phyloP scores from a whole-genome alignment of 2,113 vertebrate genomes.

The Microtus ochrogaster region DNA sequence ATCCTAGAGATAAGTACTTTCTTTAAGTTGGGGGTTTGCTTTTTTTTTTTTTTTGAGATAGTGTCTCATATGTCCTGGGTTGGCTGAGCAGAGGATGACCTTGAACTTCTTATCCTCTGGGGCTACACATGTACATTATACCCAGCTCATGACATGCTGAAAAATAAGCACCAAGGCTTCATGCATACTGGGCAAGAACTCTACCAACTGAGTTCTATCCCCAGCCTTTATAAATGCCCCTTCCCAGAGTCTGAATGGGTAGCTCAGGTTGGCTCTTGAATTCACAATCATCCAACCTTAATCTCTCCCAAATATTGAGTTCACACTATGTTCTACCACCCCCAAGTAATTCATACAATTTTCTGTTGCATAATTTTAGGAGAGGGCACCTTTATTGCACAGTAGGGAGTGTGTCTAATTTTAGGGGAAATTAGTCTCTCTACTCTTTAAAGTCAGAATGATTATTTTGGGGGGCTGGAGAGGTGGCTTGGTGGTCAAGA shows the following conservation, averaged over 20 bases:
- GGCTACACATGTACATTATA: background rate
- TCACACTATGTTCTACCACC: too few species aligned
- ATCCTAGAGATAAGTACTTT: slow-evolving; percentile 12
- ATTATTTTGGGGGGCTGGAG: background rate
- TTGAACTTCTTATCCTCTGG: background rate
- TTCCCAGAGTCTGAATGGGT: background rate
- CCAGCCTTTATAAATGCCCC: background rate
- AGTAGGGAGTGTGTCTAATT: background rate
- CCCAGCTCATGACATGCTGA: background rate
- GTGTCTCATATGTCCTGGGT: background rate
- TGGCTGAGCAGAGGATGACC: background rate
- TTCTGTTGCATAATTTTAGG: slow-evolving; percentile 26
- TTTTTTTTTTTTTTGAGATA: background rate
- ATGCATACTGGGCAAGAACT: background rate
- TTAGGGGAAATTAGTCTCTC: background rate
- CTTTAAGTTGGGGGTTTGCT: background rate
- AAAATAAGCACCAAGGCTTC: background rate
- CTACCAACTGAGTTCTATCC: background rate
- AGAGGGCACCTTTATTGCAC: background rate
- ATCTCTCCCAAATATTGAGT: background rate
- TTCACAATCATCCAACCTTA: background rate
- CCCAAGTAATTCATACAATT: slow-evolving; percentile 28
- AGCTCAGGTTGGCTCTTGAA: background rate
- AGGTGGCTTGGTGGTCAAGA: background rate
- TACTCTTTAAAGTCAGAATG: background rate